A percentile compares a stretch with the other conserved stretches of the same genome.
Evolutionary conservation across 2,113 vertebrate genomes (phyloP).

Genomic region (Puffinus mauretanicus): DNA sequence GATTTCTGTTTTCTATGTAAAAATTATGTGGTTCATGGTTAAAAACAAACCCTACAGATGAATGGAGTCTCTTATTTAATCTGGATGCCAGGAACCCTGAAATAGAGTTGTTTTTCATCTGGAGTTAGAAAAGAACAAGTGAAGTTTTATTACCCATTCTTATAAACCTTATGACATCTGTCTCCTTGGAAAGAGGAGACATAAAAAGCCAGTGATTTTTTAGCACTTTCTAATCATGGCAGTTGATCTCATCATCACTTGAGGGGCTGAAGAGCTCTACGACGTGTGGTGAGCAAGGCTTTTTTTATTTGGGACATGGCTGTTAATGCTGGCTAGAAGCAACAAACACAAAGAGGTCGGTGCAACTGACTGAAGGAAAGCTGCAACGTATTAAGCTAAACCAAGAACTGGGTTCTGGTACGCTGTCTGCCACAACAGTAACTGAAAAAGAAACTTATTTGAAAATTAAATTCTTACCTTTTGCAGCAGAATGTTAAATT

Average conservation of each 20-base stretch:
- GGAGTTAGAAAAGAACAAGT: background rate
- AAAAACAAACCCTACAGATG: constrained; percentile 29
- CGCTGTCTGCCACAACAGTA: background rate
- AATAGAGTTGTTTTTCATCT: constrained; percentile 51
- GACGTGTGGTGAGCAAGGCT: background rate
- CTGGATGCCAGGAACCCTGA: constrained; percentile 23
- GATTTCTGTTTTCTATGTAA: constrained; percentile 29
- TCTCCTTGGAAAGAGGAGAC: background rate
- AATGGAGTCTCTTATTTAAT: constrained; percentile 38
- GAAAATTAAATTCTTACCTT: background rate
- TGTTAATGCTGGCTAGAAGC: background rate
- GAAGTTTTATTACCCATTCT: constrained; percentile 12
- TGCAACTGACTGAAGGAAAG: background rate
- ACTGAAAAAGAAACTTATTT: background rate
- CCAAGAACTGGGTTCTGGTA: background rate
- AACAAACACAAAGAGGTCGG: background rate
- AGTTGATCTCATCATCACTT: background rate
- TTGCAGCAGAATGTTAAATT: background rate
- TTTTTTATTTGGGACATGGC: background rate
- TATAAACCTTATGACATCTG: background rate
- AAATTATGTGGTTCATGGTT: constrained; percentile 52
- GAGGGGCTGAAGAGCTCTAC: background rate
- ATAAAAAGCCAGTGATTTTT: background rate
- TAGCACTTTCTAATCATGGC: background rate
- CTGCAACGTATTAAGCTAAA: background rate